Conservation (phyloP, 1,140 invertebrate genomes). For the Lucilia sericata region DNA sequence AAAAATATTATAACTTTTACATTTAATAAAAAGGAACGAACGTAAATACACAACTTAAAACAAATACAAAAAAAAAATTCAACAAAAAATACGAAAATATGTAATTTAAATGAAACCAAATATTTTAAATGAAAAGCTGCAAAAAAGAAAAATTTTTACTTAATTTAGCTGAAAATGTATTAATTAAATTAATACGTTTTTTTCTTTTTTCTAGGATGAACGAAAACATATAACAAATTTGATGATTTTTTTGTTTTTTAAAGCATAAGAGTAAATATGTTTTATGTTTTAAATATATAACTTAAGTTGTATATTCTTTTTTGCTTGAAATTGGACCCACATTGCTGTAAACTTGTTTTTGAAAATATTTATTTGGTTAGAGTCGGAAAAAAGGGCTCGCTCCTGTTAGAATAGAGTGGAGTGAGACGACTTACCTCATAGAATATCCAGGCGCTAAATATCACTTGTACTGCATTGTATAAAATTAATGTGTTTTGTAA, state of each 20-base stretch:
- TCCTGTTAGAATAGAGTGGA: background rate
- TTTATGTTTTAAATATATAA: background rate
- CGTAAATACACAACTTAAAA: background rate
- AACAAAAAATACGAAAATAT: constrained; percentile 46
- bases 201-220: too few species aligned
- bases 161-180: background rate
- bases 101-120: constrained; percentile 22
- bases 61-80: constrained; percentile 52
- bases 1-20: constrained; percentile 45
- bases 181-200: too few species aligned
- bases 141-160: background rate
- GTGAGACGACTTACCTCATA: constrained; percentile 74
- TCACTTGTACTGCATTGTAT: constrained; percentile 89
- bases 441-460: constrained; percentile 87
- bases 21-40: constrained; percentile 48
- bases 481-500: constrained; percentile 81
- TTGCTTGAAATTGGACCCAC: background rate
- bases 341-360: background rate
- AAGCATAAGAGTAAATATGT: background rate
- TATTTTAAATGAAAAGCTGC: background rate
- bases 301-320: background rate
- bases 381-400: background rate
- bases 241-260: too few species aligned
- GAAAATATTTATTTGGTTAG: background rate
- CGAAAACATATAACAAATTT: too few species aligned